phyloP scores from a whole-genome alignment of 2,888 invertebrate genomes.

The Lamellibrachia columna region DNA sequence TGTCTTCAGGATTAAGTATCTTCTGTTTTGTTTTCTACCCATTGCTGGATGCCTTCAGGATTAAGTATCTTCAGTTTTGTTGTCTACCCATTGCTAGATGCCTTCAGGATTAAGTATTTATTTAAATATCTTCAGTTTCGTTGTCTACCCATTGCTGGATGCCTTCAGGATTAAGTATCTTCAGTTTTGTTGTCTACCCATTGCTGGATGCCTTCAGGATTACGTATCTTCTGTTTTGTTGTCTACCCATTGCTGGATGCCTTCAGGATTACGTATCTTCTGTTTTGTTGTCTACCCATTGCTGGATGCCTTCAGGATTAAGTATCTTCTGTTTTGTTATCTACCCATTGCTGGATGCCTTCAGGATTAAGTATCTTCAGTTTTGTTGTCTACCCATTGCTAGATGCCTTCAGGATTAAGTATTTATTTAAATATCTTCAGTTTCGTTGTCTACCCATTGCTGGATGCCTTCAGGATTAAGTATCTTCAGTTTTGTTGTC shows the following conservation, averaged over 20 bases:
- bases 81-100: neutral
- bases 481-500: neutral
- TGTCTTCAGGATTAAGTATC: neutral
- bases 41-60: neutral
- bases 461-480: neutral
- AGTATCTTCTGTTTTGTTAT: neutral
- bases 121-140: neutral
- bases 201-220: neutral
- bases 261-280: neutral
- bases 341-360: neutral
- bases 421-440: neutral
- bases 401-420: neutral
- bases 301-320: neutral
- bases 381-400: neutral
- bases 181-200: neutral
- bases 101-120: neutral
- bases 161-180: neutral
- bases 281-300: neutral
- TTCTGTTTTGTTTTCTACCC: neutral
- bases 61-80: neutral
- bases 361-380: neutral
- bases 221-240: neutral
- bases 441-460: neutral
- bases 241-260: neutral
- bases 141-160: neutral